Evolutionary conservation across 2,113 vertebrate species (phyloP).

Genomic region (Dasyurus viverrinus): DNA sequence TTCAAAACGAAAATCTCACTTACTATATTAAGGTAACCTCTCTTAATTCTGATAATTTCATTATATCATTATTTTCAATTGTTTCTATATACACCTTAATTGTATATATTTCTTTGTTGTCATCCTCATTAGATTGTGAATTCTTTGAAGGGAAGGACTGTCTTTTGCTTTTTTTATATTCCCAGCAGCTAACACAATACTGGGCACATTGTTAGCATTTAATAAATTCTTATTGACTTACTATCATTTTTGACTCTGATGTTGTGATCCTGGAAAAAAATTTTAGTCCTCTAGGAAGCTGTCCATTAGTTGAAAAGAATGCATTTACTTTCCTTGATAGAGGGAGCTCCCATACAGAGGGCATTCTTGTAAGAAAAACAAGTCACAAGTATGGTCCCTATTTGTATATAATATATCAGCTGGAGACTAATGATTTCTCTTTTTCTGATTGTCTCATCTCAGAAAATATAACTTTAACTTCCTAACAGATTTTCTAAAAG

Average conservation of each 20-base stretch:
- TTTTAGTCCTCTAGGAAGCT: too few species aligned
- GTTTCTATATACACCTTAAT: background rate
- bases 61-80: background rate
- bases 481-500: slow-evolving; percentile 76
- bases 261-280: too few species aligned
- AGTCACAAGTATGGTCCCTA: background rate
- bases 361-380: background rate
- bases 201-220: too few species aligned
- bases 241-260: too few species aligned
- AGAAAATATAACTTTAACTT: slow-evolving; percentile 70
- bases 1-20: background rate
- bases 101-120: background rate
- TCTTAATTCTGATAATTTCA: background rate
- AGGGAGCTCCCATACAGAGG: background rate
- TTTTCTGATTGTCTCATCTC: slow-evolving; percentile 68
- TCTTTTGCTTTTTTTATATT: background rate
- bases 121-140: background rate
- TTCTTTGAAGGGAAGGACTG: background rate
- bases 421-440: slow-evolving; percentile 78
- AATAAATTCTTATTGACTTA: too few species aligned
- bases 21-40: background rate
- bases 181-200: too few species aligned
- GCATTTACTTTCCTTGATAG: too few species aligned
- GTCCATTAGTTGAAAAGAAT: too few species aligned
- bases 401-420: slow-evolving; percentile 55